Percentiles rank a stretch among this genome's conserved stretches.
phyloP scores from a whole-genome alignment of 2,888 invertebrate genomes.

The Drosophila tanythrix region DNA sequence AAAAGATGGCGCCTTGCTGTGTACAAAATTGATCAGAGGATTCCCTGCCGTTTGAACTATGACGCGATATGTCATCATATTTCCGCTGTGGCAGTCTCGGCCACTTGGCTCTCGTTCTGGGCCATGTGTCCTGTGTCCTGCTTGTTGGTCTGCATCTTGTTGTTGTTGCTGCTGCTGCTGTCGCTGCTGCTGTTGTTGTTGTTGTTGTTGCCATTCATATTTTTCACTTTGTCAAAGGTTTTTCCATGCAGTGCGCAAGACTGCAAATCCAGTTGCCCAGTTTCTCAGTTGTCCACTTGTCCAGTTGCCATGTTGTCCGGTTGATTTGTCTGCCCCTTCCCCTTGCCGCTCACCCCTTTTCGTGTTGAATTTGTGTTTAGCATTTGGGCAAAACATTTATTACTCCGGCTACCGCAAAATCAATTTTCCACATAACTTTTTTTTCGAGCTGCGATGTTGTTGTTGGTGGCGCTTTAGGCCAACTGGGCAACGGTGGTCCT shows the following conservation, averaged over 20 bases:
- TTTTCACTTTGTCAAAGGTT: conserved; percentile 72
- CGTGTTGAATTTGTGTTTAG: conserved; percentile 57
- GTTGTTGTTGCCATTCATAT: conserved; percentile 64
- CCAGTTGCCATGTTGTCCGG: conserved; percentile 20
- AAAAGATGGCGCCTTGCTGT: conserved; percentile 84
- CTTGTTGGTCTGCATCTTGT: conserved; percentile 2
- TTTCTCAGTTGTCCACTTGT: conserved; percentile 26
- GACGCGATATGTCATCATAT: conserved; percentile 86
- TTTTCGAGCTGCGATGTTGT: conserved; percentile 24
- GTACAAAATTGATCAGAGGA: conserved; percentile 85
- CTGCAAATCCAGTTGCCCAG: conserved; percentile 47
- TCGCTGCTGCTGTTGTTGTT: conserved; percentile 1
- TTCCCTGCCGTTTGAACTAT: conserved; percentile 85
- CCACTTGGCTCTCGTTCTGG: conserved; percentile 25
- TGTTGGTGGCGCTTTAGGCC: conserved; percentile 27
- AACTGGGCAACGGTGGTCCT: conserved; percentile 41
- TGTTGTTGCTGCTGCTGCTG: neutral
- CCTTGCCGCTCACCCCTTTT: conserved; percentile 11
- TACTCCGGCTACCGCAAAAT: conserved; percentile 76
- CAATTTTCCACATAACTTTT: conserved; percentile 70
- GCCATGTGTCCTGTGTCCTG: conserved; percentile 10
- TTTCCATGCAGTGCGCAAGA: conserved; percentile 62
- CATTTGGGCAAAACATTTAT: conserved; percentile 67
- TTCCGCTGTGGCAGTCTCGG: conserved; percentile 68
- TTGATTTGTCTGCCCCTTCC: conserved; percentile 20